Percentiles rank a stretch among this genome's conserved stretches.
Conservation (phyloP, 2,797 vertebrate genomes). For the Fistularia commersonii region DNA sequence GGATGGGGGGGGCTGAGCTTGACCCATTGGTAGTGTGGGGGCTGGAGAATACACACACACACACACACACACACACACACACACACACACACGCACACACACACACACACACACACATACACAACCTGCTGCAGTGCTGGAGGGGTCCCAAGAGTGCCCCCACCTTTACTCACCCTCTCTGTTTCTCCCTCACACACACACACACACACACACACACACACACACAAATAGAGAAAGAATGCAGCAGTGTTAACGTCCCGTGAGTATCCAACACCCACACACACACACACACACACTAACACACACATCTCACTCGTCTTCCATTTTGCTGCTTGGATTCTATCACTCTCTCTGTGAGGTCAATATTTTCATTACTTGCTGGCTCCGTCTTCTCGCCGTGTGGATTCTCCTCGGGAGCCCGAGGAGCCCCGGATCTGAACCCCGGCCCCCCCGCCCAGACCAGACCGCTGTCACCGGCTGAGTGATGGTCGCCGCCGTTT, state of each 20-base stretch:
- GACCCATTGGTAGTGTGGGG: constrained; percentile 86
- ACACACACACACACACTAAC: too few relatives aligned
- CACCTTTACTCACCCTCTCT: constrained; percentile 69
- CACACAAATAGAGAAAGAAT: constrained; percentile 60
- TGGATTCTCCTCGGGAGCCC: constrained; percentile 7
- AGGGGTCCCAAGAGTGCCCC: constrained; percentile 78
- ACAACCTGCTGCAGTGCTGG: constrained; percentile 75
- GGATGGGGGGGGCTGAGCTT: constrained; percentile 84
- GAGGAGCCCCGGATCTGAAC: background rate
- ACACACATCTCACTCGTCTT: constrained; percentile 62
- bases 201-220: constrained; percentile 47
- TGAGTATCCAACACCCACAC: constrained; percentile 69
- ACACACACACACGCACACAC: too few relatives aligned
- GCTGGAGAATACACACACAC: constrained; percentile 66
- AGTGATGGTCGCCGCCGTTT: too few relatives aligned
- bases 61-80: constrained; percentile 36
- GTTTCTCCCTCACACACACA: constrained; percentile 34
- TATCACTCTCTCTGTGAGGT: constrained; percentile 49
- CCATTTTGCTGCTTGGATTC: constrained; percentile 51
- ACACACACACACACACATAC: constrained; percentile 46
- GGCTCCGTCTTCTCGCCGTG: constrained; percentile 19
- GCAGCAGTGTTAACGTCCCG: constrained; percentile 74
- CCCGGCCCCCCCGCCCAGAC: too few relatives aligned
- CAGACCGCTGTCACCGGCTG: too few relatives aligned
- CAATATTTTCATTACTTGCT: constrained; percentile 64